These are phyloP conservation scores for Hoplias malabaricus DNA, from an alignment of 2,113 vertebrate genomes.

Conservation along the genomic window DNA sequence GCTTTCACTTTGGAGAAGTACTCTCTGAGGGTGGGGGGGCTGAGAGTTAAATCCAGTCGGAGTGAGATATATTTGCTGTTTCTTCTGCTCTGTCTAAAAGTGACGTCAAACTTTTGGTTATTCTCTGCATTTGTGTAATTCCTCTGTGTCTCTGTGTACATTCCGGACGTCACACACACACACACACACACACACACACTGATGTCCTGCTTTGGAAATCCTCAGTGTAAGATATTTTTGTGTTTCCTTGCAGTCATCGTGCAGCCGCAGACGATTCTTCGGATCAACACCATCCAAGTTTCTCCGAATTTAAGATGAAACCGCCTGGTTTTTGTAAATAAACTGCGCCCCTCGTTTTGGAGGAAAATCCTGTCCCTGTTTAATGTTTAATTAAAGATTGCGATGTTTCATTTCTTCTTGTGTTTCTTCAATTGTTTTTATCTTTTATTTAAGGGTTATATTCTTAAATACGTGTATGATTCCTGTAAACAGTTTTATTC, in stretches of 20 bases:
- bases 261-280: constrained; percentile 78
- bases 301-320: constrained; percentile 58
- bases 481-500: too few species aligned
- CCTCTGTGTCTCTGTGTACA: neutral
- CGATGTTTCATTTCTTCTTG: too few species aligned
- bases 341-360: neutral
- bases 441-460: too few species aligned
- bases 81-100: neutral
- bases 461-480: too few species aligned
- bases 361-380: too few species aligned
- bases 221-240: constrained; percentile 28
- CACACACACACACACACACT: neutral
- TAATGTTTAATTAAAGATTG: neutral
- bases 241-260: constrained; percentile 68
- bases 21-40: too few species aligned
- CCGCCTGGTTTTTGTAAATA: neutral
- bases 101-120: neutral
- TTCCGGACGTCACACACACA: neutral
- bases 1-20: neutral
- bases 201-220: neutral
- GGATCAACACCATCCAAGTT: constrained; percentile 82
- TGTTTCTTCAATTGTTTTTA: neutral
- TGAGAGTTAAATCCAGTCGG: too few species aligned
- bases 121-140: neutral
- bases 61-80: neutral